These are phyloP conservation scores for Sialis lutaria DNA, from an alignment of 2,888 invertebrate genomes.

Conservation along the genomic window DNA sequence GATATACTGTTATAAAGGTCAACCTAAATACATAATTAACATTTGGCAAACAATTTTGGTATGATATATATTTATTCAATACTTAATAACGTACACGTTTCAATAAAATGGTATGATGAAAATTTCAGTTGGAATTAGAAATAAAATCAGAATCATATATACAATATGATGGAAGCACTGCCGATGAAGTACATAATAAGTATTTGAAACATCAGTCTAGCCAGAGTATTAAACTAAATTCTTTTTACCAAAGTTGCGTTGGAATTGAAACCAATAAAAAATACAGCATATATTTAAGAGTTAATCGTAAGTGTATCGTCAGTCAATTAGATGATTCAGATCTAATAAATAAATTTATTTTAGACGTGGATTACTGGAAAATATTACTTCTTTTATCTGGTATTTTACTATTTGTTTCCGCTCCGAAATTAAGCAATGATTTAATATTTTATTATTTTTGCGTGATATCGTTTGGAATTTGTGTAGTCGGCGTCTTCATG, in stretches of 20 bases:
- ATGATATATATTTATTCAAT: constrained; percentile 16
- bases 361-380: constrained; percentile 62
- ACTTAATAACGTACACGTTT: constrained; percentile 16
- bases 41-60: constrained; percentile 60
- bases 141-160: constrained; percentile 50
- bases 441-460: constrained; percentile 73
- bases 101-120: constrained; percentile 8
- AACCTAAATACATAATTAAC: constrained; percentile 42
- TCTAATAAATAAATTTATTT: constrained; percentile 11
- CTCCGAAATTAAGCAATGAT: constrained; percentile 56
- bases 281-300: constrained; percentile 40
- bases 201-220: constrained; percentile 48
- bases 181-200: constrained; percentile 44
- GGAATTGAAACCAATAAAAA: constrained; percentile 44
- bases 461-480: constrained; percentile 63
- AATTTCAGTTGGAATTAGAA: constrained; percentile 30
- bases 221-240: constrained; percentile 45
- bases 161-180: constrained; percentile 47
- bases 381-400: constrained; percentile 46
- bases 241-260: constrained; percentile 55
- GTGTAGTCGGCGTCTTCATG: constrained; percentile 58
- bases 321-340: too few relatives aligned
- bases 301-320: constrained; percentile 37
- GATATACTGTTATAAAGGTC: constrained; percentile 55
- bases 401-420: constrained; percentile 47